A percentile compares a stretch with the other conserved stretches of the same genome.
These are phyloP conservation scores for Danio jaintianensis DNA, from an alignment of 2,797 vertebrate genomes.

Conservation along the genomic window DNA sequence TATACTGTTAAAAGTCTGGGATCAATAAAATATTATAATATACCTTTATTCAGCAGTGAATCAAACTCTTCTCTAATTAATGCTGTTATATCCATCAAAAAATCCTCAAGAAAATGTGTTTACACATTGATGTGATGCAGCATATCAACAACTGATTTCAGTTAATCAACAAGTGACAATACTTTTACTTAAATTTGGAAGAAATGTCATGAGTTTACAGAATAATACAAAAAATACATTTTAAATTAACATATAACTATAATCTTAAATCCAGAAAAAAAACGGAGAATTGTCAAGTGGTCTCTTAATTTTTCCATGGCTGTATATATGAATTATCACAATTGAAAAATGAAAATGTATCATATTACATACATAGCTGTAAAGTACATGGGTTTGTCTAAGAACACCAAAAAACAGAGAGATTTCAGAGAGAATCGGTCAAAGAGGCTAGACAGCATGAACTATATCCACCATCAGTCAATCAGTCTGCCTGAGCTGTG, in stretches of 20 bases:
- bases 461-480: constrained; percentile 53
- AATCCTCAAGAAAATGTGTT: neutral
- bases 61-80: neutral
- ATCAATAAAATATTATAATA: too few relatives aligned
- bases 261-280: too few relatives aligned
- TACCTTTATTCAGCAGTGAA: neutral
- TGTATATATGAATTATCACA: too few relatives aligned
- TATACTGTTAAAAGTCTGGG: too few relatives aligned
- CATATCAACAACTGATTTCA: neutral
- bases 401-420: constrained; percentile 14
- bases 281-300: too few relatives aligned
- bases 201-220: neutral
- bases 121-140: neutral
- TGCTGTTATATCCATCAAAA: neutral
- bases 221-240: too few relatives aligned
- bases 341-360: constrained; percentile 12
- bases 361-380: neutral
- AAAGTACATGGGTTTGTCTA: neutral
- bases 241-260: too few relatives aligned
- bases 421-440: constrained; percentile 19
- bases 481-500: constrained; percentile 54
- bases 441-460: constrained; percentile 36
- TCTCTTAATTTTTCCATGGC: too few relatives aligned
- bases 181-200: too few relatives aligned
- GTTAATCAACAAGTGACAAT: too few relatives aligned